Percentiles rank a stretch among this genome's conserved stretches.
These are phyloP conservation scores for Dasypolia templi DNA, from an alignment of 2,888 invertebrate genomes.

Conservation along the genomic window DNA sequence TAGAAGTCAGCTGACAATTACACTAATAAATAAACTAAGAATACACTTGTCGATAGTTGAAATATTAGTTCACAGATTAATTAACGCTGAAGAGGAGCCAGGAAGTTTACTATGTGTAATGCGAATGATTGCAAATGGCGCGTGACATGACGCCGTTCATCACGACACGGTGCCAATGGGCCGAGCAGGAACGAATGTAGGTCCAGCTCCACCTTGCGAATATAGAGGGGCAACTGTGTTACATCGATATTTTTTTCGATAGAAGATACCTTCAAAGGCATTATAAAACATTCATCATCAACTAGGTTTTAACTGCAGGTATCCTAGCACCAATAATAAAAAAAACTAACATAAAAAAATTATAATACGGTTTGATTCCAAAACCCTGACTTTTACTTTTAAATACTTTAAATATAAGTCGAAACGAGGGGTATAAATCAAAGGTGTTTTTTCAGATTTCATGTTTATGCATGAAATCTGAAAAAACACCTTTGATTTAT, in stretches of 20 bases:
- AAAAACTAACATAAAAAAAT: no score
- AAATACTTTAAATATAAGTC: no score
- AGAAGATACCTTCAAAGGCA: no score
- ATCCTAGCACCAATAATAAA: no score
- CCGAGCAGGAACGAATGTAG: constrained; percentile 57
- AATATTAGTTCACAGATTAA: constrained; percentile 45
- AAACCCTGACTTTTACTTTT: no score
- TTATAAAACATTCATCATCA: no score
- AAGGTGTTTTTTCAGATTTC: no score
- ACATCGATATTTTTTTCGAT: background rate
- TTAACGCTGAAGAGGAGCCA: constrained; percentile 39
- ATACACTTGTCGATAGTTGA: constrained; percentile 42
- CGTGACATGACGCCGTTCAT: constrained; percentile 59
- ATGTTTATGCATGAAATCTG: no score
- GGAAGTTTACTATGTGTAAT: constrained; percentile 46
- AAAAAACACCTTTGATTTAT: no score
- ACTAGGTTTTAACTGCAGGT: background rate
- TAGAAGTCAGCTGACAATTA: background rate
- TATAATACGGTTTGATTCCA: no score
- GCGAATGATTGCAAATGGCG: constrained; percentile 47
- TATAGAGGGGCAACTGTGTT: constrained; percentile 35
- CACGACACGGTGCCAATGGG: constrained; percentile 64
- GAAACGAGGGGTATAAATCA: no score
- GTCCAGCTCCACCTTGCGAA: constrained; percentile 63
- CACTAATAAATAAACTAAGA: constrained; percentile 28